phyloP scores from a whole-genome alignment of 2,888 invertebrate genomes.

The Bugula neritina region DNA sequence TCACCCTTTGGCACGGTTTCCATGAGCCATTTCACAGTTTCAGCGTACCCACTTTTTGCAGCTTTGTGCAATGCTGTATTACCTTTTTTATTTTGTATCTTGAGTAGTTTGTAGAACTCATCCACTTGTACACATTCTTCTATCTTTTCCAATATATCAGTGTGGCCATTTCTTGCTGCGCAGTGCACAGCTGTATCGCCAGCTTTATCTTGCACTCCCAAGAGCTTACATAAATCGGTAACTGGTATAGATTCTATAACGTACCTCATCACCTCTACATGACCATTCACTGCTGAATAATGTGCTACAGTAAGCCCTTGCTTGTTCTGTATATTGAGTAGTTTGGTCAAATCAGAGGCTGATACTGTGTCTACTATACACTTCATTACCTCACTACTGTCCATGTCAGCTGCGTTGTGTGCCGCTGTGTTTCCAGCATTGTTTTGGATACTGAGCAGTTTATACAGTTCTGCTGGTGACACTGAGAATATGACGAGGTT shows the following conservation, averaged over 20 bases:
- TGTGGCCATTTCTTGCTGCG: neutral
- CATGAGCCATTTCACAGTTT: neutral
- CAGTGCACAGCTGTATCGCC: neutral
- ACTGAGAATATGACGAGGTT: too few relatives aligned
- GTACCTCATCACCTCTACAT: neutral
- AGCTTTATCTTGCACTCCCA: neutral
- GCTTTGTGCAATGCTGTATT: neutral
- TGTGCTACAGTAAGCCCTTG: neutral
- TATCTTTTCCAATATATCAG: neutral
- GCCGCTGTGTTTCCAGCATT: neutral
- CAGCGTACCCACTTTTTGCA: neutral
- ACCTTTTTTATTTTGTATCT: neutral
- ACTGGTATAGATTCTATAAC: neutral
- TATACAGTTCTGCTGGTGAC: neutral
- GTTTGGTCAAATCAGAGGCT: neutral
- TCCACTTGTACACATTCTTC: neutral
- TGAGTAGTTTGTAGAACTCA: neutral
- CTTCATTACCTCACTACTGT: neutral
- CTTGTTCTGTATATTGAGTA: neutral
- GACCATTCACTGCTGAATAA: neutral
- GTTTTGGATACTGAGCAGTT: neutral
- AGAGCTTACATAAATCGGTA: neutral
- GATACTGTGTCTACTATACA: neutral
- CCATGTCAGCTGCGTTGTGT: neutral
- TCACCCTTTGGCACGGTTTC: neutral